Conservation (phyloP, 2,113 vertebrate species). For the Actenoides lindsayi region DNA sequence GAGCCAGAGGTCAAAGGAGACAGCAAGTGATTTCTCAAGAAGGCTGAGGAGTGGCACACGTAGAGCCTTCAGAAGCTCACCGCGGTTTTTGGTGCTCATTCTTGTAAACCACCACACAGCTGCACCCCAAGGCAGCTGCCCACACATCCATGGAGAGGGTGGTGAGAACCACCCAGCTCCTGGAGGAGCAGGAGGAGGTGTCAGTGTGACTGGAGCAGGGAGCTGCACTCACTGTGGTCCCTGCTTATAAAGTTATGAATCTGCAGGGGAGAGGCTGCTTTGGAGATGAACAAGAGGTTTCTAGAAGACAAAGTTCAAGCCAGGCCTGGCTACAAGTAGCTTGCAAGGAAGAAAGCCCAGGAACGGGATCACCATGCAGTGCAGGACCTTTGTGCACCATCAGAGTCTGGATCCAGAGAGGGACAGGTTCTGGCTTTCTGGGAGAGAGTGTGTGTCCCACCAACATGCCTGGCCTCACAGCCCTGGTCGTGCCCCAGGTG, state of each 20-base stretch:
- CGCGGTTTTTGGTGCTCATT: neutral
- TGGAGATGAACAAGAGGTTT: neutral
- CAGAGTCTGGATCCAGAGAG: neutral
- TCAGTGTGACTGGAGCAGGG: neutral
- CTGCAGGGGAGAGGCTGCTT: neutral
- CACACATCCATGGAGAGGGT: neutral
- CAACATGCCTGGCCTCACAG: rapidly evolving
- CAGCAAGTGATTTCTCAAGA: rapidly evolving
- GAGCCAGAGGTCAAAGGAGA: neutral
- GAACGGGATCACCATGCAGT: neutral
- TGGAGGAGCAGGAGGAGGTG: neutral
- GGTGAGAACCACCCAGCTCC: neutral
- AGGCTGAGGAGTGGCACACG: neutral
- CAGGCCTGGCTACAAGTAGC: neutral
- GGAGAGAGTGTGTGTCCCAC: neutral
- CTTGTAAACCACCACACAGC: neutral
- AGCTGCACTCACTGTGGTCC: neutral
- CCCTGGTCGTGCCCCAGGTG: neutral
- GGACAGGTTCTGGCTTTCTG: neutral
- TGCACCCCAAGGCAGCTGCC: neutral
- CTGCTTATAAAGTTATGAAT: neutral
- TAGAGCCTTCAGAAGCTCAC: neutral
- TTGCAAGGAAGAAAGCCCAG: neutral
- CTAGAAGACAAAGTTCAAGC: neutral
- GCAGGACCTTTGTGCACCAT: neutral